phyloP scores from a whole-genome alignment of 2,797 vertebrate genomes.

The Cyprinella venusta region DNA sequence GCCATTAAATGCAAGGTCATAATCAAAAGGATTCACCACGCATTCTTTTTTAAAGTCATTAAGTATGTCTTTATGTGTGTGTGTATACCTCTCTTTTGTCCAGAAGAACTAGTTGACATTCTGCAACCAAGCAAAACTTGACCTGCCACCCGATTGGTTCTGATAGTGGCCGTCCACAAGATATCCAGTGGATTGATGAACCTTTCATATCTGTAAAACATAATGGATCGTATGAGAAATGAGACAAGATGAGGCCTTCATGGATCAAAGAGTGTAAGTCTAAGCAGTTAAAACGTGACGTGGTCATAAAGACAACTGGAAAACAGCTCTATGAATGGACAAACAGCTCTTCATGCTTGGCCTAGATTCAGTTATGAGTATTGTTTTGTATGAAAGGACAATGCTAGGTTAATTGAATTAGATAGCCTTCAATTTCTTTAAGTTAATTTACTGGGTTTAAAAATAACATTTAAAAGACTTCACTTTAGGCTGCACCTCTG shows the following conservation, averaged over 20 bases:
- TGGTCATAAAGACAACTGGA: background rate
- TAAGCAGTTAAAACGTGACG: conserved; percentile 1
- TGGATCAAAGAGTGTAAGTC: background rate
- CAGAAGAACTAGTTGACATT: conserved; percentile 69
- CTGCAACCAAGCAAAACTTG: conserved; percentile 75
- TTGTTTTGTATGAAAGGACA: conserved; percentile 2
- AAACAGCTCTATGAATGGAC: conserved; percentile 18
- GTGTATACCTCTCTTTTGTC: conserved; percentile 69
- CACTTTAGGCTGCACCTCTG: background rate
- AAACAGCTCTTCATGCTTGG: background rate
- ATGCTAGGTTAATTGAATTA: background rate
- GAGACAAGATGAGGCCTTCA: background rate
- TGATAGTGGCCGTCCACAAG: conserved; percentile 66
- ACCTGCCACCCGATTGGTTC: conserved; percentile 68
- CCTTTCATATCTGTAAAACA: conserved; percentile 68
- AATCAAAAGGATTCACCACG: background rate
- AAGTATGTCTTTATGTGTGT: background rate
- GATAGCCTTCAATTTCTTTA: background rate
- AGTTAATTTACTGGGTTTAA: background rate
- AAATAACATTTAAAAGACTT: background rate
- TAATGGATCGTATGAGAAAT: background rate
- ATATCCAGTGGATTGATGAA: conserved; percentile 72
- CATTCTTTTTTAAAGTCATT: background rate
- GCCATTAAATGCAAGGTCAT: background rate
- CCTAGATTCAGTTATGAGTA: background rate